Evolutionary conservation across 2,797 vertebrate genomes (phyloP).

Genomic region (Artibeus jamaicensis): DNA sequence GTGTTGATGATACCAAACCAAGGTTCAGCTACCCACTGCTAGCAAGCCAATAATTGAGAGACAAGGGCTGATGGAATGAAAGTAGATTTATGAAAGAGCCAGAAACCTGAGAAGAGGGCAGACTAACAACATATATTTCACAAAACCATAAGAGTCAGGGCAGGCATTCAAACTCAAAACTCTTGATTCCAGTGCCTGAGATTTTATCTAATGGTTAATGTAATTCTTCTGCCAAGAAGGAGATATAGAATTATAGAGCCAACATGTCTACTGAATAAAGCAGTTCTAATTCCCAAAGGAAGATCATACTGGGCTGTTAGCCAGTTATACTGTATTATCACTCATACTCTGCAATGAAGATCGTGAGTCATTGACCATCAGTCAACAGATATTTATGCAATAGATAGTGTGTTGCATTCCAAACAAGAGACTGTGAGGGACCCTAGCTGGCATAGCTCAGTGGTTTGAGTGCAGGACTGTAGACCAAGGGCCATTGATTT

Average conservation of each 20-base stretch:
- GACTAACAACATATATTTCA: not conserved
- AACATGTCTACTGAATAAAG: constrained; percentile 22
- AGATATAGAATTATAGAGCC: not conserved
- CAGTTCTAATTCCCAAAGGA: not conserved
- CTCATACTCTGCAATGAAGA: constrained; percentile 43
- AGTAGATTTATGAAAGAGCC: not conserved
- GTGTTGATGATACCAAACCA: not conserved
- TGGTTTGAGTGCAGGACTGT: too few relatives aligned
- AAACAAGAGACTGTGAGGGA: not conserved
- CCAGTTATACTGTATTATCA: constrained; percentile 34
- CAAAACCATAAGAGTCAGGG: not conserved
- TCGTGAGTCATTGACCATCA: not conserved
- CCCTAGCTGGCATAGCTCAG: too few relatives aligned
- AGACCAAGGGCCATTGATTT: too few relatives aligned
- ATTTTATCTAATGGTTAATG: not conserved
- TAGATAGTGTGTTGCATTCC: not conserved
- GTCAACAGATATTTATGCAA: not conserved
- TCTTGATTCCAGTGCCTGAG: not conserved
- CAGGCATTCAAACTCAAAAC: not conserved
- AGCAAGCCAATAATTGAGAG: not conserved
- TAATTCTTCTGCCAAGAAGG: constrained; percentile 21
- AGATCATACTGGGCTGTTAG: constrained; percentile 6
- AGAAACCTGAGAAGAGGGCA: not conserved
- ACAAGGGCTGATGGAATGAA: not conserved
- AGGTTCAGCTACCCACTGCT: not conserved